phyloP scores from a whole-genome alignment of 2,797 vertebrate species.

The Apogon hyalosoma region DNA sequence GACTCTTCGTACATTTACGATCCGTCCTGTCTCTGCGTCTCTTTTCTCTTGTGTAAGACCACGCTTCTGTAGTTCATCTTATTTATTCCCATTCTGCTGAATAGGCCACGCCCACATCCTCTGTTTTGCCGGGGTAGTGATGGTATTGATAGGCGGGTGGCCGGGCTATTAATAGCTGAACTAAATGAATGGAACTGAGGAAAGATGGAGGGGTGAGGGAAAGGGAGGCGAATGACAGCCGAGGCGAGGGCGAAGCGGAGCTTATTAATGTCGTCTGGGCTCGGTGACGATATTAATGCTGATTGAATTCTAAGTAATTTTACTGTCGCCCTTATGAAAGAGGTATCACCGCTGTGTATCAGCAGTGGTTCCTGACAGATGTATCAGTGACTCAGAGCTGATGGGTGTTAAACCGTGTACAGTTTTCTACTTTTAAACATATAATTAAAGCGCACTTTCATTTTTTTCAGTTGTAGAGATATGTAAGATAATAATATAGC shows the following conservation, averaged over 20 bases:
- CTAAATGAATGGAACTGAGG: conserved; percentile 67
- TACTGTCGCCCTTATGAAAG: conserved; percentile 46
- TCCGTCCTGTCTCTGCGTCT: conserved; percentile 11
- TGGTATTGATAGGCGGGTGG: conserved; percentile 78
- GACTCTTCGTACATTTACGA: neutral
- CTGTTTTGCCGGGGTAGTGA: conserved; percentile 74
- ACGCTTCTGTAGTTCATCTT: conserved; percentile 48
- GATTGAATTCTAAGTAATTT: conserved; percentile 77
- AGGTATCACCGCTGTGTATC: conserved; percentile 17
- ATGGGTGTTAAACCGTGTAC: conserved; percentile 9
- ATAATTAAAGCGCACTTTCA: neutral
- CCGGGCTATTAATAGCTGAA: conserved; percentile 77
- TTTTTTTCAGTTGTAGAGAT: neutral
- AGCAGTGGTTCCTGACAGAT: conserved; percentile 14
- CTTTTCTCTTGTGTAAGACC: conserved; percentile 59
- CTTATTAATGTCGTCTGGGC: conserved; percentile 73
- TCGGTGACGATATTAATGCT: conserved; percentile 68
- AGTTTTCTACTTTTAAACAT: conserved; percentile 4
- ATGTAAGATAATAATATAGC: no score
- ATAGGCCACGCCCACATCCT: conserved; percentile 68
- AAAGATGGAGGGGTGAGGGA: conserved; percentile 56
- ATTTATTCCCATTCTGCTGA: conserved; percentile 64
- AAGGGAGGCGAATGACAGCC: conserved; percentile 57
- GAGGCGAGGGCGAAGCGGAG: conserved; percentile 46
- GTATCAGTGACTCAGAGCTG: conserved; percentile 7